Evolutionary conservation across 2,113 vertebrate species (phyloP).

Genomic region (human (Homo sapiens)): DNA sequence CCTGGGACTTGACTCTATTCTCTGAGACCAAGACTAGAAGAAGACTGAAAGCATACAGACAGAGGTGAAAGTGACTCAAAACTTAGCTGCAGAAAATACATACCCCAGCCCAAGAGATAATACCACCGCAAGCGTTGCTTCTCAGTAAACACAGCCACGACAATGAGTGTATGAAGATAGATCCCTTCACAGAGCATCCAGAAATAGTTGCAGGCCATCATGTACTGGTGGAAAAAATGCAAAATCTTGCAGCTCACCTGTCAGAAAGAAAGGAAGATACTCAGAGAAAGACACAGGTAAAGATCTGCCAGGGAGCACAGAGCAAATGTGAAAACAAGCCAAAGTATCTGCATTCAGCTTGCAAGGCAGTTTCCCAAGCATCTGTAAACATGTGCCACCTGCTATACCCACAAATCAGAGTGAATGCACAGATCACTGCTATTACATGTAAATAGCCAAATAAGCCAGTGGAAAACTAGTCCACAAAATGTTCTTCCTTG

Average conservation of each 20-base stretch:
- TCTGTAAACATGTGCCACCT: background rate
- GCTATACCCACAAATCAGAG: background rate
- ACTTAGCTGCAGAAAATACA: slow-evolving; percentile 75
- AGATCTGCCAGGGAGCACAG: background rate
- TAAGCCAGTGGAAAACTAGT: background rate
- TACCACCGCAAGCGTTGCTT: slow-evolving; percentile 95
- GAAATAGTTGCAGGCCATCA: slow-evolving; percentile 98
- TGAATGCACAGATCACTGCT: background rate
- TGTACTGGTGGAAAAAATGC: slow-evolving; percentile 97
- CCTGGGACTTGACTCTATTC: background rate
- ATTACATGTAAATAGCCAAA: background rate
- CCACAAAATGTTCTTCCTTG: background rate
- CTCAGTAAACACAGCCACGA: slow-evolving; percentile 95
- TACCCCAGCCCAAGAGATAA: slow-evolving; percentile 98
- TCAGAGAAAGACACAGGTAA: background rate
- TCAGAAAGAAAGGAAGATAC: slow-evolving; percentile 60
- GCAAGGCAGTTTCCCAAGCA: background rate
- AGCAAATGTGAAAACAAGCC: slow-evolving; percentile 1
- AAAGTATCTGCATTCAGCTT: background rate
- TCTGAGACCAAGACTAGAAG: background rate
- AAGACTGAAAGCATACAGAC: background rate
- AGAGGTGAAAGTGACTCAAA: background rate
- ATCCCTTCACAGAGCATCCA: slow-evolving; percentile 99
- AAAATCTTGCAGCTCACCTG: slow-evolving; percentile 96
- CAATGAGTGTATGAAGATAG: slow-evolving; percentile 96